phyloP scores from a whole-genome alignment of 2,113 vertebrate species.

The Romanogobio albipinnatus region DNA sequence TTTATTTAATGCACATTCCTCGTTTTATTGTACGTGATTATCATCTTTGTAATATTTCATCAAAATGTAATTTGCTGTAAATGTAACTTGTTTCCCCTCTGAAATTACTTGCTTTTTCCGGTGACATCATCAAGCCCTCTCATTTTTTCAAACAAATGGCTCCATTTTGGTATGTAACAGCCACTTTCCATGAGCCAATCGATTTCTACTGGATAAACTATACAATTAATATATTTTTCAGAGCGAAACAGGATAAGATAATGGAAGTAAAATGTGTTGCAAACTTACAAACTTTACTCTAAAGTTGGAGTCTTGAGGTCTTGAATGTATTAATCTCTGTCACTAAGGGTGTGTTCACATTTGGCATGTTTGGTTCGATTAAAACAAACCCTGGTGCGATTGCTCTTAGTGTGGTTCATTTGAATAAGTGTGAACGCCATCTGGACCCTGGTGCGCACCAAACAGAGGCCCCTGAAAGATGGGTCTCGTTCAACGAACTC shows the following conservation, averaged over 20 bases:
- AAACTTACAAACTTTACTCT: neutral
- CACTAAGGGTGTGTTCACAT: neutral
- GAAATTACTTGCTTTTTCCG: neutral
- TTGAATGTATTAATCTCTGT: neutral
- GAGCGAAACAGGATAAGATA: no score
- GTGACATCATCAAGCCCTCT: neutral
- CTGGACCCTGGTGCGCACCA: no score
- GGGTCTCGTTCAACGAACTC: no score
- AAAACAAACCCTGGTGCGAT: no score
- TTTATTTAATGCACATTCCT: neutral
- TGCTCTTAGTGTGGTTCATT: no score
- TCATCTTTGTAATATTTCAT: neutral
- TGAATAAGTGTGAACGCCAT: no score
- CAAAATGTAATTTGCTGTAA: neutral
- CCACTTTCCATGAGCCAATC: neutral
- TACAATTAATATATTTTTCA: no score
- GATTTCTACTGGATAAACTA: neutral
- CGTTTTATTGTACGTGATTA: neutral
- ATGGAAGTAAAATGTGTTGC: neutral
- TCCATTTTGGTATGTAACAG: neutral
- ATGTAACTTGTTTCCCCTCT: neutral
- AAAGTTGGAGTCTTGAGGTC: neutral
- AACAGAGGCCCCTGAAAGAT: no score
- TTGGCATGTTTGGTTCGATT: no score
- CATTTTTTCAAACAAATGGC: neutral